Conservation (phyloP, 2,797 vertebrate genomes). For the Urosaurus nigricauda region DNA sequence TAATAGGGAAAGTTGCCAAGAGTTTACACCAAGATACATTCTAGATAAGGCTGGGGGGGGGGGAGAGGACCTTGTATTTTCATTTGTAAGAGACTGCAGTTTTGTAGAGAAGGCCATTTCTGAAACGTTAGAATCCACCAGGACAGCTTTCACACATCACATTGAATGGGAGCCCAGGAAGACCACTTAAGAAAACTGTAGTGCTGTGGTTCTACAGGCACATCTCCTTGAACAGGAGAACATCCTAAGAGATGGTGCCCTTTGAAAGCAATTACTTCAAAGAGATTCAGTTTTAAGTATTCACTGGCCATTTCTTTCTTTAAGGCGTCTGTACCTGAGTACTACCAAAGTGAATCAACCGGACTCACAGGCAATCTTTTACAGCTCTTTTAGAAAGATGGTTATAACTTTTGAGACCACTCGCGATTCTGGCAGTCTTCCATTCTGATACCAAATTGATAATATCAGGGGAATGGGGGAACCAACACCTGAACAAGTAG, state of each 20-base stretch:
- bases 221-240: not conserved
- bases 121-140: not conserved
- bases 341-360: not conserved
- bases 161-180: not conserved
- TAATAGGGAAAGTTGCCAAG: not conserved
- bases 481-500: constrained; percentile 20
- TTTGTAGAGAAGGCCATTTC: not conserved
- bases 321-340: not conserved
- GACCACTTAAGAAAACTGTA: not conserved
- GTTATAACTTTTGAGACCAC: not conserved
- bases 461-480: not conserved
- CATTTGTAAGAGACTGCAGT: not conserved
- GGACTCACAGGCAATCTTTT: not conserved
- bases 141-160: not conserved
- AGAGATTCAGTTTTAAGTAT: not conserved
- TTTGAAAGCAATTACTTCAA: not conserved
- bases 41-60: too few species aligned
- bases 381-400: not conserved
- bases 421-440: not conserved
- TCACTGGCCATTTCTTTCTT: not conserved
- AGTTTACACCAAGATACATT: not conserved
- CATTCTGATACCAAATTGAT: not conserved
- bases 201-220: too few species aligned
- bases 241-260: not conserved
- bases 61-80: not conserved